Evolutionary conservation across 2,888 invertebrate species (phyloP).

Genomic region (Orthosia gracilis): DNA sequence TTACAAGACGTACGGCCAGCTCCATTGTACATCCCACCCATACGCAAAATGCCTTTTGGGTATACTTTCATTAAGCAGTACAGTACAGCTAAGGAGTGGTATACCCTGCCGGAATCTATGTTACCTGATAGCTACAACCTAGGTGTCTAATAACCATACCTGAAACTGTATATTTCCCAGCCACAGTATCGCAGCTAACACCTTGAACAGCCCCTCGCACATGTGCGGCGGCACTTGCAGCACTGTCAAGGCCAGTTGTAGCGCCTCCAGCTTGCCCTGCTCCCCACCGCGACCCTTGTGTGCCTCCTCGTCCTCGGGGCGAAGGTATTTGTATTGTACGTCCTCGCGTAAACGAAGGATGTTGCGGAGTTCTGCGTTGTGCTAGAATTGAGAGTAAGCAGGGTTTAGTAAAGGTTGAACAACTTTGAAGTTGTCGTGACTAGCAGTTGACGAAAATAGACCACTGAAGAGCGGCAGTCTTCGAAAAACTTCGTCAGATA

Average conservation of each 20-base stretch:
- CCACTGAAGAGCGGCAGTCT: too few species aligned
- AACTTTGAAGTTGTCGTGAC: not conserved
- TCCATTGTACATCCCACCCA: too few species aligned
- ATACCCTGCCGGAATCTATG: too few species aligned
- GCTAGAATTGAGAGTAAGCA: slow-evolving; percentile 77
- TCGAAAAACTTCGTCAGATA: too few species aligned
- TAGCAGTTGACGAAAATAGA: not conserved
- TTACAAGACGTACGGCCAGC: too few species aligned
- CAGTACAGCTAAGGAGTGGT: too few species aligned
- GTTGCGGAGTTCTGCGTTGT: slow-evolving; percentile 94
- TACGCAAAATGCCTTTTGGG: too few species aligned
- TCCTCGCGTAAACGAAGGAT: slow-evolving; percentile 94
- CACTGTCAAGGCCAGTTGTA: slow-evolving; percentile 97
- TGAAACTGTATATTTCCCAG: slow-evolving; percentile 96
- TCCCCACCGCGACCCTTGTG: slow-evolving; percentile 81
- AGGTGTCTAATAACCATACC: too few species aligned
- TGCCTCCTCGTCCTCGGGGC: slow-evolving; percentile 94
- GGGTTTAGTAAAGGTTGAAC: not conserved
- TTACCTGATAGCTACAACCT: too few species aligned
- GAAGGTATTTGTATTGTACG: slow-evolving; percentile 95
- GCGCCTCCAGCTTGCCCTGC: slow-evolving; percentile 94
- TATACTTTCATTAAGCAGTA: too few species aligned
- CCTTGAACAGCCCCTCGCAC: slow-evolving; percentile 97
- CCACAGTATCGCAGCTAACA: slow-evolving; percentile 97
- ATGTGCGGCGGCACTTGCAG: slow-evolving; percentile 96